phyloP scores from a whole-genome alignment of 2,888 invertebrate genomes.

The Chorisops tibialis region DNA sequence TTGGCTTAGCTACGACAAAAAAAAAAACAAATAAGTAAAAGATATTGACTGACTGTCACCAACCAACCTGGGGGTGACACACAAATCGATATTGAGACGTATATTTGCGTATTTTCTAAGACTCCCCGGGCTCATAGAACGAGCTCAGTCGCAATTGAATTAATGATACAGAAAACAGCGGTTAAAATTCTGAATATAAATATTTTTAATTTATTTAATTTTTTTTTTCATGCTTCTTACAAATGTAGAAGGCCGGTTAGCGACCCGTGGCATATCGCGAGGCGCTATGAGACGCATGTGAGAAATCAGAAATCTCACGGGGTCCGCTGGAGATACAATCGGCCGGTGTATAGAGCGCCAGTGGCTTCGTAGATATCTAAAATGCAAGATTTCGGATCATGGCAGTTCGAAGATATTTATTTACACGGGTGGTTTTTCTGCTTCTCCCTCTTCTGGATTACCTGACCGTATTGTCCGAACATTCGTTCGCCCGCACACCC shows the following conservation, averaged over 20 bases:
- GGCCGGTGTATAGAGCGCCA: neutral
- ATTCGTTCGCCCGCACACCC: neutral
- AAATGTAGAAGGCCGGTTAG: conserved; percentile 1
- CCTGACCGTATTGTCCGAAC: too few relatives aligned
- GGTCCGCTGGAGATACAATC: too few relatives aligned
- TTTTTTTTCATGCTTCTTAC: conserved; percentile 1
- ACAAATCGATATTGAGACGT: too few relatives aligned
- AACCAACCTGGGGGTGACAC: too few relatives aligned
- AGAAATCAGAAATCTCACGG: too few relatives aligned
- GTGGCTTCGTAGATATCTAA: neutral
- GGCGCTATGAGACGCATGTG: too few relatives aligned
- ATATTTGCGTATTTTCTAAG: too few relatives aligned
- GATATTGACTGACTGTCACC: too few relatives aligned
- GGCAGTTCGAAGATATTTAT: neutral
- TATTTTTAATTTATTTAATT: neutral
- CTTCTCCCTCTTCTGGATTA: neutral
- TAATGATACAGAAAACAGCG: neutral
- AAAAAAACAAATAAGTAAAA: too few relatives aligned
- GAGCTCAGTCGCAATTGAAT: too few relatives aligned
- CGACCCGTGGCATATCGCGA: neutral
- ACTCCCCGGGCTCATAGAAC: too few relatives aligned
- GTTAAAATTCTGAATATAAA: neutral
- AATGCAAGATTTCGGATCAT: neutral
- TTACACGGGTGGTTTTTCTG: neutral
- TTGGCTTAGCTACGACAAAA: too few relatives aligned